Evolutionary conservation across 2,113 vertebrate genomes (phyloP).

Genomic region (Heterochromis multidens): DNA sequence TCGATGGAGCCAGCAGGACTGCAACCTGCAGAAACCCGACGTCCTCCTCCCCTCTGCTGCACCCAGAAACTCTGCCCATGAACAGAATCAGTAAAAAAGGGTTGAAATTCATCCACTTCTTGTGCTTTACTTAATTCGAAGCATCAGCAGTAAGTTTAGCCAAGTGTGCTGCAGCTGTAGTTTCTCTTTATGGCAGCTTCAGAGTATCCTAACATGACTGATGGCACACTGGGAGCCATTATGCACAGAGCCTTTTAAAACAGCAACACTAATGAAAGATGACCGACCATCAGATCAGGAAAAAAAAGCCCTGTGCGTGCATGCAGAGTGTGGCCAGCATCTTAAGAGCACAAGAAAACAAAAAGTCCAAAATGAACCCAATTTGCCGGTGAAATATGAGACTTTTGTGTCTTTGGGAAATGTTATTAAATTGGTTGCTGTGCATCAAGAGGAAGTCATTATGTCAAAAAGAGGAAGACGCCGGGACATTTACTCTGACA

Average conservation of each 20-base stretch:
- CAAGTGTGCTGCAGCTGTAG: neutral
- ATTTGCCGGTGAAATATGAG: neutral
- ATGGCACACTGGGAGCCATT: slow-evolving; percentile 19
- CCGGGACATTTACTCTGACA: neutral
- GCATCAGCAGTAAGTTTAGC: neutral
- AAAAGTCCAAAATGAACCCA: neutral
- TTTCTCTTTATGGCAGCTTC: neutral
- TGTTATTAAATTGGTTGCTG: slow-evolving; percentile 3
- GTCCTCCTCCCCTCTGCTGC: neutral
- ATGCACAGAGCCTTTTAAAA: slow-evolving; percentile 11
- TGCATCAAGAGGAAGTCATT: slow-evolving; percentile 14
- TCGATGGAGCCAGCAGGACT: neutral
- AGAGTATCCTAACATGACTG: neutral
- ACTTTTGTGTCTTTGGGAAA: neutral
- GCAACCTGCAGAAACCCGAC: too few species aligned
- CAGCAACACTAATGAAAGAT: slow-evolving; percentile 19
- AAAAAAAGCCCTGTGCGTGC: neutral
- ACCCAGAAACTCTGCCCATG: neutral
- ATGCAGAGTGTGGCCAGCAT: neutral
- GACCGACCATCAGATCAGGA: slow-evolving; percentile 9
- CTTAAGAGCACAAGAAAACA: neutral
- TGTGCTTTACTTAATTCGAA: neutral
- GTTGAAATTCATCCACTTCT: neutral
- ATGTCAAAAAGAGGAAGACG: neutral
- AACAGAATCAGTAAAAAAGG: neutral